These are phyloP conservation scores for Darevskia nairensis DNA, from an alignment of 2,797 vertebrate species.

Conservation along the genomic window DNA sequence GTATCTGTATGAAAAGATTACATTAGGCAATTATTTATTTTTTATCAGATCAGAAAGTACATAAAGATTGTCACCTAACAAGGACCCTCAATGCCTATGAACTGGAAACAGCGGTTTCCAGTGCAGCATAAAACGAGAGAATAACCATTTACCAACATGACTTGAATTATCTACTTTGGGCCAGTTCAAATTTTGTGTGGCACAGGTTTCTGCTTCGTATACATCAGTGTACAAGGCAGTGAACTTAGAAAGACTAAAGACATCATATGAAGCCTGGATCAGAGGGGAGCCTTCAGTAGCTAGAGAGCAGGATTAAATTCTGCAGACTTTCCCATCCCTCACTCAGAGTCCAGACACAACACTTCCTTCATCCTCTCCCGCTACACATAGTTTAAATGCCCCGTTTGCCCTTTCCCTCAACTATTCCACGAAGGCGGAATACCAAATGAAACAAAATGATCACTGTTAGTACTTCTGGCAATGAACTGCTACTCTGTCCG, in stretches of 20 bases:
- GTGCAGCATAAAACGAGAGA: constrained; percentile 35
- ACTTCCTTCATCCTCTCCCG: background rate
- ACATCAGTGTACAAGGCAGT: background rate
- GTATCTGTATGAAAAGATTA: constrained; percentile 79
- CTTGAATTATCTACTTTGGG: constrained; percentile 56
- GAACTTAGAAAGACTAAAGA: background rate
- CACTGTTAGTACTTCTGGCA: background rate
- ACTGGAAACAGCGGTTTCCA: background rate
- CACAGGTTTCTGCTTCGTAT: background rate
- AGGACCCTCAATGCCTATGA: background rate
- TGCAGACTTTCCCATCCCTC: background rate
- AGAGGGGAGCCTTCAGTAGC: background rate
- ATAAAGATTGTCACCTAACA: background rate
- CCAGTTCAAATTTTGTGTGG: background rate
- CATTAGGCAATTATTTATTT: constrained; percentile 19
- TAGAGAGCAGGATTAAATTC: background rate
- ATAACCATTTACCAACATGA: constrained; percentile 52
- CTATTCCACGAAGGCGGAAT: background rate
- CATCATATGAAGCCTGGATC: background rate
- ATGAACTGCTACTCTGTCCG: background rate
- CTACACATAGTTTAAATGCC: background rate
- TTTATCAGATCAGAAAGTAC: background rate
- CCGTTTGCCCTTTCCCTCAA: background rate
- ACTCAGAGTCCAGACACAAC: background rate
- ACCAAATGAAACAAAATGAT: background rate